phyloP scores from a whole-genome alignment of 2,888 invertebrate genomes.

The Pterobdella sp. region DNA sequence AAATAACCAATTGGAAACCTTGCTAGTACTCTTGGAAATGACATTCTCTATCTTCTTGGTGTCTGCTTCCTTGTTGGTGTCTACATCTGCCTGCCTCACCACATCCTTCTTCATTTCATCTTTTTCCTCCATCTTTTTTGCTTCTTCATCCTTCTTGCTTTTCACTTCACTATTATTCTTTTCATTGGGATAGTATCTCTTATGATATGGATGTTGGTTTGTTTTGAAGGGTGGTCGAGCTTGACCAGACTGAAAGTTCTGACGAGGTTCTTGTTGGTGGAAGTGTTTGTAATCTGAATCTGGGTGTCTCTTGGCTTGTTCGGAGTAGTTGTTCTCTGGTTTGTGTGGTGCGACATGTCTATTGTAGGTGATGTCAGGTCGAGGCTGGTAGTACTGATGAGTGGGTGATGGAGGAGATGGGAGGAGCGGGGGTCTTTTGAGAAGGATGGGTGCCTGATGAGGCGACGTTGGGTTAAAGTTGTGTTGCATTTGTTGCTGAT shows the following conservation, averaged over 20 bases:
- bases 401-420: constrained; percentile 7
- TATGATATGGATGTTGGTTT: not conserved
- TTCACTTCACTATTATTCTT: not conserved
- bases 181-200: not conserved
- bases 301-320: not conserved
- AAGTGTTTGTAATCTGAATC: not conserved
- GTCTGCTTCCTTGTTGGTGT: too few species aligned
- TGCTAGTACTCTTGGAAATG: too few species aligned
- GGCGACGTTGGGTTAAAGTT: not conserved
- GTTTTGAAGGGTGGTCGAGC: not conserved
- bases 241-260: not conserved
- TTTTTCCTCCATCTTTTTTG: too few species aligned
- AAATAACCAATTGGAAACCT: too few species aligned
- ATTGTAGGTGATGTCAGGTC: constrained; percentile 68
- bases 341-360: constrained; percentile 41
- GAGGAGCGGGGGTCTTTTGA: not conserved
- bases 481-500: not conserved
- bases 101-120: too few species aligned
- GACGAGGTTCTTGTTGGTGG: not conserved
- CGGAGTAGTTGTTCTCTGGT: not conserved
- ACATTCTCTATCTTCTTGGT: too few species aligned
- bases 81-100: too few species aligned
- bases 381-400: constrained; percentile 50
- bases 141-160: not conserved
- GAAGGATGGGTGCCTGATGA: not conserved